Evolutionary conservation across 2,113 vertebrate genomes (phyloP).

Genomic region (Chaetura pelagica): DNA sequence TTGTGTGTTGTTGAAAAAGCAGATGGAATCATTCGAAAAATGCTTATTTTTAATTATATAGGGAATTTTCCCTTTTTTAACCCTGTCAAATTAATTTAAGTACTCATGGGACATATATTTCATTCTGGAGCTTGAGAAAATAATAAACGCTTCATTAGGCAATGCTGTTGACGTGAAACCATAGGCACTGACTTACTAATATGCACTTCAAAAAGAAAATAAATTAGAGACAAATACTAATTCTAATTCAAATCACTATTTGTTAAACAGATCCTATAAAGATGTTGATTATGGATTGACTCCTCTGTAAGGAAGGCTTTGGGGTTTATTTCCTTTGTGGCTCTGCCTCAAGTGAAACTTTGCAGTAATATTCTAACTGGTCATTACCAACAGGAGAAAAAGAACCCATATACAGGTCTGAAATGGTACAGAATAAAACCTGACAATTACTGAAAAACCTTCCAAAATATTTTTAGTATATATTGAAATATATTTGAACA

Average conservation of each 20-base stretch:
- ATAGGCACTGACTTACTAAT: background rate
- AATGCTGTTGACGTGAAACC: background rate
- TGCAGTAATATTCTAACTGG: background rate
- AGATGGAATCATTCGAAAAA: slow-evolving; percentile 53
- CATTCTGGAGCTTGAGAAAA: background rate
- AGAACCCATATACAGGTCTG: background rate
- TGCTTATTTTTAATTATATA: background rate
- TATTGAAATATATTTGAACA: background rate
- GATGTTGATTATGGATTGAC: background rate
- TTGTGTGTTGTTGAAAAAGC: slow-evolving; percentile 10
- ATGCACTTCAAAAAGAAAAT: background rate
- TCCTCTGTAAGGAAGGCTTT: background rate
- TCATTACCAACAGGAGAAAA: background rate
- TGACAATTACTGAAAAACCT: background rate
- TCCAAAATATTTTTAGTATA: background rate
- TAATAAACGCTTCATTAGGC: background rate
- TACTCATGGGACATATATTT: background rate
- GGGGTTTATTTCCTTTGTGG: background rate
- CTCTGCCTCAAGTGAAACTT: background rate
- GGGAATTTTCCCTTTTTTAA: background rate
- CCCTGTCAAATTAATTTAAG: background rate
- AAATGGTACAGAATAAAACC: background rate
- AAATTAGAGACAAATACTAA: background rate
- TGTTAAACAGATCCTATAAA: background rate
- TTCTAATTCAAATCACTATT: background rate